Conservation (phyloP, 2,797 vertebrate genomes). For the Toxotes lorentzi region DNA sequence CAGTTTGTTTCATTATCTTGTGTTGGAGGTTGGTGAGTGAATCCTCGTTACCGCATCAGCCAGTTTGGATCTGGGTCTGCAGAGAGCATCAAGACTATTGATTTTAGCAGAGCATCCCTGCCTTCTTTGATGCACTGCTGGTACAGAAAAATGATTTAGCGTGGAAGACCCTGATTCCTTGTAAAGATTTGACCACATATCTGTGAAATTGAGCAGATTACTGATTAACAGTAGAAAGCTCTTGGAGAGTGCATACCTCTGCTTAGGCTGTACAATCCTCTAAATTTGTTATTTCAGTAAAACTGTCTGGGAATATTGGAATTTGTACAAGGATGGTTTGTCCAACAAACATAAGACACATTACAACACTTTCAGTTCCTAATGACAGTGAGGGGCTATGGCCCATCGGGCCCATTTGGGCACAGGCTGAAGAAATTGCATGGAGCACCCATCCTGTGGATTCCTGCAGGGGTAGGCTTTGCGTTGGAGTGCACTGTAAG, state of each 20-base stretch:
- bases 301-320: not conserved
- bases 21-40: slow-evolving; percentile 7
- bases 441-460: no score
- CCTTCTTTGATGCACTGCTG: slow-evolving; percentile 33
- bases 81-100: slow-evolving; percentile 32
- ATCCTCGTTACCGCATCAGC: slow-evolving; percentile 32
- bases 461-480: no score
- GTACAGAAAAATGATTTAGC: slow-evolving; percentile 46
- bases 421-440: no score
- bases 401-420: no score
- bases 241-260: slow-evolving; percentile 9
- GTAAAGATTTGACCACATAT: slow-evolving; percentile 58
- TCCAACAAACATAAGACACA: not conserved
- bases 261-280: slow-evolving; percentile 12
- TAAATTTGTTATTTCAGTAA: slow-evolving; percentile 13
- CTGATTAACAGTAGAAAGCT: slow-evolving; percentile 62
- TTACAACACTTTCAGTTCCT: not conserved
- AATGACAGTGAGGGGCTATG: no score
- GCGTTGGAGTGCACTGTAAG: no score
- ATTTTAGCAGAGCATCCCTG: slow-evolving; percentile 45
- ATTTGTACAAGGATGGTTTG: not conserved
- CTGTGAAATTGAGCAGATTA: slow-evolving; percentile 72
- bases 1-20: slow-evolving; percentile 26
- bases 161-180: slow-evolving; percentile 41
- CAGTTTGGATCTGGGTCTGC: slow-evolving; percentile 42